Conservation (phyloP, 2,797 vertebrate genomes). For the Gymnocypris eckloni region DNA sequence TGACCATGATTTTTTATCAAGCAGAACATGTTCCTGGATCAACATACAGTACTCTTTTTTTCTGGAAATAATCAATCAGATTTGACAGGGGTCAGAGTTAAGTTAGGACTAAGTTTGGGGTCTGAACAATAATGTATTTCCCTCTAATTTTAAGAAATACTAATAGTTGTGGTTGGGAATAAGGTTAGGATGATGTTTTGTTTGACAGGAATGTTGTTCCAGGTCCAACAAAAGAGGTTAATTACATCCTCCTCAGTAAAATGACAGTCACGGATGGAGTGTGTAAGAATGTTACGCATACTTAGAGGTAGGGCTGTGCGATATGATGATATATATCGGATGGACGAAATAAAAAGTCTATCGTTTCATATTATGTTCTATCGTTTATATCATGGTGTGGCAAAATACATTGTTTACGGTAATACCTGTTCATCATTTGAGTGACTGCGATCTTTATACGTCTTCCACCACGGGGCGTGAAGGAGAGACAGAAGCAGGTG, state of each 20-base stretch:
- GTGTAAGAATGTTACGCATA: not conserved
- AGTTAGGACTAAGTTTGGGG: not conserved
- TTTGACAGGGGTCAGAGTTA: not conserved
- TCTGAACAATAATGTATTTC: not conserved
- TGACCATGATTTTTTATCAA: not conserved
- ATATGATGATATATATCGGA: too few species aligned
- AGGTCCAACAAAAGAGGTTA: not conserved
- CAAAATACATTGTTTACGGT: too few species aligned
- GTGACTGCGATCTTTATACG: too few species aligned
- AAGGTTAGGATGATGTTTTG: not conserved
- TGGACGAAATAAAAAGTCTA: too few species aligned
- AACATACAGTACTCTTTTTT: not conserved
- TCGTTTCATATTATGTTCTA: too few species aligned
- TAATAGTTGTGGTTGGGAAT: not conserved
- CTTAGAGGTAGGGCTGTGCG: not conserved
- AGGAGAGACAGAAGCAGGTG: too few species aligned
- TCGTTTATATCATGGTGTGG: too few species aligned
- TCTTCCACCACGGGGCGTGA: too few species aligned
- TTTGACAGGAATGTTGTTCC: constrained; percentile 4
- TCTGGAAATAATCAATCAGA: not conserved
- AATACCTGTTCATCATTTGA: too few species aligned
- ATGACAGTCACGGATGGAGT: not conserved
- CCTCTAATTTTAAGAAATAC: not conserved
- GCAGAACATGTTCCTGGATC: not conserved
- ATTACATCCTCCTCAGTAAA: not conserved